phyloP scores from a whole-genome alignment of 2,888 invertebrate genomes.

The Ganaspis brasiliensis region DNA sequence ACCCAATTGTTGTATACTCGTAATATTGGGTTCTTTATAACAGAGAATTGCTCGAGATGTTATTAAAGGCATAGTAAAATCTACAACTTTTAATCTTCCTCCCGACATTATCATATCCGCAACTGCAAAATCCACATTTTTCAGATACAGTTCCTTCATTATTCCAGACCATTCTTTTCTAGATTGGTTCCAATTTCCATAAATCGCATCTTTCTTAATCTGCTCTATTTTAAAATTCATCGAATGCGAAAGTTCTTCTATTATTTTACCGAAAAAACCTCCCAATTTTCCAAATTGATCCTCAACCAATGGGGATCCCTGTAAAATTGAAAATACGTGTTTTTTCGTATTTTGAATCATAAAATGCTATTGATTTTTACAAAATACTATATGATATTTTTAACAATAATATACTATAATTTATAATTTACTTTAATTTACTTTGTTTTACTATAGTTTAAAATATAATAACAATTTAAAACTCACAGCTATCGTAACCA shows the following conservation, averaged over 20 bases:
- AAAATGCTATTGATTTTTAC: no score
- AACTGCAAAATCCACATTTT: conserved; percentile 65
- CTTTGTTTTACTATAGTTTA: no score
- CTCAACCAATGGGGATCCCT: conserved; percentile 32
- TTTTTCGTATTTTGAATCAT: neutral
- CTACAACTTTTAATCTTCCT: conserved; percentile 60
- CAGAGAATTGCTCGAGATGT: conserved; percentile 56
- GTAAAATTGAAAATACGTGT: neutral
- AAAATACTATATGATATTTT: no score
- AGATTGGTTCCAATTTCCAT: conserved; percentile 58
- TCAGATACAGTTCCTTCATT: conserved; percentile 52
- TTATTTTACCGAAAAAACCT: conserved; percentile 18
- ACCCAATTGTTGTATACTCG: conserved; percentile 2
- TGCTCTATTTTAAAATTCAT: conserved; percentile 61
- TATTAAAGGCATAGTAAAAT: conserved; percentile 66
- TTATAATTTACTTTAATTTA: no score
- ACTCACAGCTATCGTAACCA: conserved; percentile 60
- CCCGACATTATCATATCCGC: conserved; percentile 56
- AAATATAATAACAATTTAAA: no score
- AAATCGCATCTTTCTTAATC: conserved; percentile 41
- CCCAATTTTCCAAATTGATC: neutral
- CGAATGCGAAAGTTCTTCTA: neutral
- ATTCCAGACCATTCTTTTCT: conserved; percentile 64
- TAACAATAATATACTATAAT: no score
- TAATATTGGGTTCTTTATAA: conserved; percentile 54